These are phyloP conservation scores for Spermophilus dauricus DNA, from an alignment of 2,113 vertebrate genomes.

Conservation along the genomic window DNA sequence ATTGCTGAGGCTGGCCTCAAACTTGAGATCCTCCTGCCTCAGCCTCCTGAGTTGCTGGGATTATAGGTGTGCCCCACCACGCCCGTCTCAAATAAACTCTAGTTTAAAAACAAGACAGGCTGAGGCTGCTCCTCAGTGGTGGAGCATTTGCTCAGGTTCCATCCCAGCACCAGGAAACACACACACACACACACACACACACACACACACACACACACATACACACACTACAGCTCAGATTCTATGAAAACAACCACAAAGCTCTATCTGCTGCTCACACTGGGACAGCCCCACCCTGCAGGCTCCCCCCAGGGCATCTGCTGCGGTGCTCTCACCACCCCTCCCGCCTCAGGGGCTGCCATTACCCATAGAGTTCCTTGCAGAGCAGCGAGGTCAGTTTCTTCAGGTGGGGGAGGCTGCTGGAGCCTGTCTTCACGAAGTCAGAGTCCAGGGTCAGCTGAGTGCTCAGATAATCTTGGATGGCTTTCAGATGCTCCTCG, in stretches of 20 bases:
- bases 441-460: constrained; percentile 93
- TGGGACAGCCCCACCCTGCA: not conserved
- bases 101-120: not conserved
- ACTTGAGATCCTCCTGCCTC: too few relatives aligned
- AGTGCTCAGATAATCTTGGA: constrained; percentile 94
- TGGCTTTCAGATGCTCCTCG: constrained; percentile 94
- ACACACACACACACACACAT: not conserved
- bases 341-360: accelerated
- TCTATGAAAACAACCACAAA: not conserved
- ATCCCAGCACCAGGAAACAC: too few relatives aligned
- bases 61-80: not conserved
- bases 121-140: too few relatives aligned
- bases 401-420: constrained; percentile 93
- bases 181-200: not conserved
- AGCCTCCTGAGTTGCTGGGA: too few relatives aligned
- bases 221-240: not conserved
- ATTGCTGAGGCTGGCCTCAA: too few relatives aligned
- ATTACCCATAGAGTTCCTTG: constrained; percentile 95
- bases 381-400: constrained; percentile 93
- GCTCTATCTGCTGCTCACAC: not conserved
- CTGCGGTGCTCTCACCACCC: accelerated
- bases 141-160: not conserved
- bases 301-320: not conserved
- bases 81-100: not conserved
- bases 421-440: constrained; percentile 92